Percentiles rank a stretch among this genome's conserved stretches.
These are phyloP conservation scores for Polypterus senegalus DNA, from an alignment of 2,113 vertebrate genomes.

Conservation along the genomic window DNA sequence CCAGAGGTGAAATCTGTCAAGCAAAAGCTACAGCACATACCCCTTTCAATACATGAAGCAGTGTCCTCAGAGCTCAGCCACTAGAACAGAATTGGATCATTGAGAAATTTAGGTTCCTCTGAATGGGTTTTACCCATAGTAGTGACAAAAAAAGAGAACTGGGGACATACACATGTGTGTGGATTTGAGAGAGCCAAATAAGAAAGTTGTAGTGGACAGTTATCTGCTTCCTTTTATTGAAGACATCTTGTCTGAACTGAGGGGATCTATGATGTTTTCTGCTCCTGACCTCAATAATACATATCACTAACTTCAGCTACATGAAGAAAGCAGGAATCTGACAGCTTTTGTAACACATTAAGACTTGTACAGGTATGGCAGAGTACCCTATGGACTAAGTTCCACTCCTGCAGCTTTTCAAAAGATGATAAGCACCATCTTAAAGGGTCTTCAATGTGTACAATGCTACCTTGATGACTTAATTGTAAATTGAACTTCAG, in stretches of 20 bases:
- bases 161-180: too few species aligned
- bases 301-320: conserved; percentile 5
- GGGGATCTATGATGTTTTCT: conserved; percentile 15
- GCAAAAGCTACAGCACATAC: conserved; percentile 8
- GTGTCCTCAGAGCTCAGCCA: background rate
- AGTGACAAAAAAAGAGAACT: too few species aligned
- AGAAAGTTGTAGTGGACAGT: background rate
- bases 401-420: conserved; percentile 16
- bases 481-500: conserved; percentile 9
- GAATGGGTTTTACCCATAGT: too few species aligned
- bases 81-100: too few species aligned
- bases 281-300: conserved; percentile 9
- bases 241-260: conserved; percentile 7
- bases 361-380: conserved; percentile 12
- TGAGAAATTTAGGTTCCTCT: too few species aligned
- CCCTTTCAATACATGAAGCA: conserved; percentile 6
- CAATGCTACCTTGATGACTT: conserved; percentile 20
- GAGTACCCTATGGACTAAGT: conserved; percentile 15
- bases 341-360: conserved; percentile 19
- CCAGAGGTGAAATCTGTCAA: conserved; percentile 2
- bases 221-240: conserved; percentile 13
- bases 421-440: conserved; percentile 13
- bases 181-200: too few species aligned
- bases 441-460: conserved; percentile 8
- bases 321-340: conserved; percentile 3